Conservation (phyloP, 2,888 invertebrate species). For the Elgonia sp. region DNA sequence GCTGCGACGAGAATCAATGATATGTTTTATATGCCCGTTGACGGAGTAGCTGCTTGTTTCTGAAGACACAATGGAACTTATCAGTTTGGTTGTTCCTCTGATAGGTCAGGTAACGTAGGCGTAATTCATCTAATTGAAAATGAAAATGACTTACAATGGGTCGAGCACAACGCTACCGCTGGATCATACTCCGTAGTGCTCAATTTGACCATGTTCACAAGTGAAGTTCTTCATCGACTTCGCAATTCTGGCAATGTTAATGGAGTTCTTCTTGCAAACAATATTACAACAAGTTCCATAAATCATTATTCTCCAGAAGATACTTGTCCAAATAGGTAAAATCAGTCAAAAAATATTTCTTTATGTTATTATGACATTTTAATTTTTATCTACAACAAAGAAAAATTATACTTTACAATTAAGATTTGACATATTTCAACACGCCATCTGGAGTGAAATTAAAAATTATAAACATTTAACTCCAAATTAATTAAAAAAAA, state of each 20-base stretch:
- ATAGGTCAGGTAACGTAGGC: conserved; percentile 93
- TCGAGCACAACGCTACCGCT: conserved; percentile 91
- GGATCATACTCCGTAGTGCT: conserved; percentile 94
- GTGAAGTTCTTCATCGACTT: conserved; percentile 88
- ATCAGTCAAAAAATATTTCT: not conserved
- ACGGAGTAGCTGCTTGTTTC: conserved; percentile 93
- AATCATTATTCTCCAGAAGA: conserved; percentile 88
- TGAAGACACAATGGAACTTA: conserved; percentile 97
- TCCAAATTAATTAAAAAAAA: too few species aligned
- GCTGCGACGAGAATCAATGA: conserved; percentile 90
- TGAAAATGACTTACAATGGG: conserved; percentile 91
- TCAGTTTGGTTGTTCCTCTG: conserved; percentile 96
- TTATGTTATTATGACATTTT: not conserved
- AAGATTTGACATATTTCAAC: too few species aligned
- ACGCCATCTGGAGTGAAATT: too few species aligned
- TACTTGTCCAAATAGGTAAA: conserved; percentile 91
- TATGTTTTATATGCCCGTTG: conserved; percentile 93
- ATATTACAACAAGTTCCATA: conserved; percentile 85
- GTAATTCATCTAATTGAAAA: conserved; percentile 92
- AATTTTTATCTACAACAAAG: too few species aligned
- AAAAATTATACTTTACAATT: too few species aligned
- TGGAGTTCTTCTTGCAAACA: conserved; percentile 90
- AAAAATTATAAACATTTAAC: too few species aligned
- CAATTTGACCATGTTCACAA: conserved; percentile 89
- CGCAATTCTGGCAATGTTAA: conserved; percentile 88